Base-by-base conservation (phyloP, 2,888 invertebrate genomes). In the Mycalesis mineus region DNA sequence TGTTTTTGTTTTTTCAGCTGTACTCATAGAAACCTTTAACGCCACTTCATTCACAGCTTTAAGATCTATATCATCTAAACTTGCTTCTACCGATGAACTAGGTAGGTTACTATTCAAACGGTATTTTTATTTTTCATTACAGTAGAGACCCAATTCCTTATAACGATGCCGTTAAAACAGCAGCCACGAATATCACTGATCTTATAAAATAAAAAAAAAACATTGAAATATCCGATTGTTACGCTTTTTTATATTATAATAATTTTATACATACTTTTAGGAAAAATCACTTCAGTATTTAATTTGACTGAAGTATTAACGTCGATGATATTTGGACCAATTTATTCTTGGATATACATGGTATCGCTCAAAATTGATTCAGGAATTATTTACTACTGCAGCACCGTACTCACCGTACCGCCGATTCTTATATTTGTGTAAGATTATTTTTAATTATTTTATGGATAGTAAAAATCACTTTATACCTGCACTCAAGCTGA, bases 31-130 rank as follows among this genome's bases (percentile, higher is more conserved):
- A 75, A 93, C 92, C 68, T 91, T 94, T 59, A 94, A 94, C 69
- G 94, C 94, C 2, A 94, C 94, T 2, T 93, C 94, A 1, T 94
- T 94, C 69, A 94, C 94, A 47, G 94, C 94, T 0, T 91, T 94
- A 80, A 82, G 94, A 69, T 94, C 94, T 1, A 94, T 95, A 64
- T 93, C 94, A 49, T 94, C 94, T 0, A 95, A 95, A 80, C 78
- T 94, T 53, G 93, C 93, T 37, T 91, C 93, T 9, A 91, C 92
- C 53, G 92, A 93, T 71, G 94, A 94, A 88, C 84, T 94, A 63
- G 94, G 94, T 92, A n/a, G n/a, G n/a, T n/a, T n/a, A n/a, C n/a
- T n/a, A 90, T 85, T 80, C 71, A 53, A 54, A 40, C 15, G 37
- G 13, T 39, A 36, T 41, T 14, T n/a, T 13, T 14, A n/a, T 42